phyloP scores from a whole-genome alignment of 2,797 vertebrate species.

The Antennarius maculatus region DNA sequence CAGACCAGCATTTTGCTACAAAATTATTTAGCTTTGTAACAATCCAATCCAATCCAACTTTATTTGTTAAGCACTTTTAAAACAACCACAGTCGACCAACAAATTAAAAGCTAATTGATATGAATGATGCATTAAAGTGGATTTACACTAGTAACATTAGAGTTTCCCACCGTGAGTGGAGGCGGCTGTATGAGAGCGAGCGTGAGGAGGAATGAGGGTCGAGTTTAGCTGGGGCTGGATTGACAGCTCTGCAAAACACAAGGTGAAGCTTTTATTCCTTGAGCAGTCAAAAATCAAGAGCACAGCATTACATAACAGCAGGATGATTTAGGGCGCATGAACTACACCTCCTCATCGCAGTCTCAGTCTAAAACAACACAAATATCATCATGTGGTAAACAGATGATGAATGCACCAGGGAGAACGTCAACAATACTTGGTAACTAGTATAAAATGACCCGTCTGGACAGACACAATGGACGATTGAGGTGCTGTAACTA shows the following conservation, averaged over 20 bases:
- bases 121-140: too few species aligned
- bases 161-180: slow-evolving; percentile 76
- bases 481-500: neutral
- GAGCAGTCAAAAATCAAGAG: slow-evolving; percentile 20
- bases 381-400: slow-evolving; percentile 2
- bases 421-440: neutral
- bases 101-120: too few species aligned
- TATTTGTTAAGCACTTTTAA: too few species aligned
- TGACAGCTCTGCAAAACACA: slow-evolving; percentile 82
- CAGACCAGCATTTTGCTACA: neutral
- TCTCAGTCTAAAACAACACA: neutral
- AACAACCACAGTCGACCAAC: too few species aligned
- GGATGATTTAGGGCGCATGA: neutral
- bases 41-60: too few species aligned
- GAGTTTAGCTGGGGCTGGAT: slow-evolving; percentile 90
- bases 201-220: slow-evolving; percentile 88
- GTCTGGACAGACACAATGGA: neutral
- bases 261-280: slow-evolving; percentile 9
- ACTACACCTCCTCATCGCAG: neutral
- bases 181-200: slow-evolving; percentile 80
- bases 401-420: neutral
- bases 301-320: slow-evolving; percentile 16
- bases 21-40: too few species aligned
- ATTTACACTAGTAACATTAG: neutral
- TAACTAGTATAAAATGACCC: neutral